These are phyloP conservation scores for Epistrophe eligans DNA, from an alignment of 2,888 invertebrate genomes.

Conservation along the genomic window DNA sequence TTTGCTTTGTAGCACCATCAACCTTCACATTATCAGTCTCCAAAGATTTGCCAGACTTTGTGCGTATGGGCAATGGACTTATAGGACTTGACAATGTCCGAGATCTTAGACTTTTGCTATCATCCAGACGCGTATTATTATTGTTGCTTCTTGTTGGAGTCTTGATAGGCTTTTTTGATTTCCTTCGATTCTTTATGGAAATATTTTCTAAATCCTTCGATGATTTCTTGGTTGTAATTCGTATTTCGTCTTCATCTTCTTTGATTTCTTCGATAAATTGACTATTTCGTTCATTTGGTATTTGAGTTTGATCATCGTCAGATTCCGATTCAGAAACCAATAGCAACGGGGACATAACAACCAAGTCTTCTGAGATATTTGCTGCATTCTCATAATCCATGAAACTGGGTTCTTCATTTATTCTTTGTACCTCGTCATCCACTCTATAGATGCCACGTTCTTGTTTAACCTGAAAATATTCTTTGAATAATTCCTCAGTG, in stretches of 20 bases:
- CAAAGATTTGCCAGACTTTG: neutral
- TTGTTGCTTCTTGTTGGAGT: constrained; percentile 1
- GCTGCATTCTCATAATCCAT: constrained; percentile 72
- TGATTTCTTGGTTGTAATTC: neutral
- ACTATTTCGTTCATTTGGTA: constrained; percentile 54
- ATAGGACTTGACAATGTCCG: constrained; percentile 14
- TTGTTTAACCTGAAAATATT: constrained; percentile 70
- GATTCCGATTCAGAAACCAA: constrained; percentile 81
- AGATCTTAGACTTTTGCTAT: constrained; percentile 52
- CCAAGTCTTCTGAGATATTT: constrained; percentile 79
- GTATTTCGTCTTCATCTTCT: neutral
- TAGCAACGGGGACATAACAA: constrained; percentile 82
- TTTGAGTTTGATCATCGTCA: constrained; percentile 68
- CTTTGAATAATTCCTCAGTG: constrained; percentile 80
- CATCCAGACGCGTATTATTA: neutral
- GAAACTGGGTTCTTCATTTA: constrained; percentile 2
- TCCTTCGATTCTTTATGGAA: constrained; percentile 32
- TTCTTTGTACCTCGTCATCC: constrained; percentile 51
- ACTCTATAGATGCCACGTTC: constrained; percentile 42
- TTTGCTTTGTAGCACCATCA: constrained; percentile 15
- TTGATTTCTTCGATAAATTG: constrained; percentile 30
- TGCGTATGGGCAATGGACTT: constrained; percentile 6
- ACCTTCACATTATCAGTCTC: neutral
- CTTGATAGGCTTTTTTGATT: constrained; percentile 39
- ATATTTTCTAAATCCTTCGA: neutral